Conservation (phyloP, 2,797 vertebrate species). For the Austrolebias charrua region DNA sequence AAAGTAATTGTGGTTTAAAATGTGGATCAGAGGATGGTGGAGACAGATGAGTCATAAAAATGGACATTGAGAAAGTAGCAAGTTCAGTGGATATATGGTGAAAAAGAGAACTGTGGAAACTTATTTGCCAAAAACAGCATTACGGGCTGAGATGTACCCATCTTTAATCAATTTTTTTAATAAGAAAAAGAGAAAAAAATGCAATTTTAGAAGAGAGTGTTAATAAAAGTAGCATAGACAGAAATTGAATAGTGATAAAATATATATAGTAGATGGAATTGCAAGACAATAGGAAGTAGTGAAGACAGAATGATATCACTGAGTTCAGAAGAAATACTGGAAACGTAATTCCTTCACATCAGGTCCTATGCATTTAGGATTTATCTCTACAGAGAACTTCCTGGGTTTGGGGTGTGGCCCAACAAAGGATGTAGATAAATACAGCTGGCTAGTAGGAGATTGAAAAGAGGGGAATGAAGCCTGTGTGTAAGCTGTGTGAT, state of each 20-base stretch:
- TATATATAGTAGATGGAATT: not conserved
- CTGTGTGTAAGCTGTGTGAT: conserved; percentile 21
- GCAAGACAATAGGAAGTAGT: not conserved
- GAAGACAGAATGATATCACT: not conserved
- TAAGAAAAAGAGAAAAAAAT: not conserved
- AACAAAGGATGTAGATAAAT: not conserved
- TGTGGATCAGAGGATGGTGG: conserved; percentile 8
- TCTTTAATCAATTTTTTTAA: not conserved
- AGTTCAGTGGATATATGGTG: not conserved
- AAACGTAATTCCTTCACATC: conserved; percentile 1
- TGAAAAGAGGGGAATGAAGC: conserved; percentile 6
- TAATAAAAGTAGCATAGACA: not conserved
- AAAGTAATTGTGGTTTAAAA: not conserved
- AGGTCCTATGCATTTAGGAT: conserved; percentile 12
- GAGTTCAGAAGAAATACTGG: not conserved
- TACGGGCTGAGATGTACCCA: not conserved
- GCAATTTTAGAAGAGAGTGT: not conserved
- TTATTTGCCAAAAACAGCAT: not conserved
- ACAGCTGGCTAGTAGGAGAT: not conserved
- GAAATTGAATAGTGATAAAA: not conserved
- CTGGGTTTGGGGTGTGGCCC: conserved; percentile 3
- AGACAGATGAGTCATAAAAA: conserved; percentile 1
- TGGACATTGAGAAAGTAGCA: not conserved
- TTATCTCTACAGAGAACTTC: not conserved
- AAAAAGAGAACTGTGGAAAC: not conserved